These are phyloP conservation scores for Anthopleura sola DNA, from an alignment of 64 coral and sea anemone species.

Conservation along the genomic window DNA sequence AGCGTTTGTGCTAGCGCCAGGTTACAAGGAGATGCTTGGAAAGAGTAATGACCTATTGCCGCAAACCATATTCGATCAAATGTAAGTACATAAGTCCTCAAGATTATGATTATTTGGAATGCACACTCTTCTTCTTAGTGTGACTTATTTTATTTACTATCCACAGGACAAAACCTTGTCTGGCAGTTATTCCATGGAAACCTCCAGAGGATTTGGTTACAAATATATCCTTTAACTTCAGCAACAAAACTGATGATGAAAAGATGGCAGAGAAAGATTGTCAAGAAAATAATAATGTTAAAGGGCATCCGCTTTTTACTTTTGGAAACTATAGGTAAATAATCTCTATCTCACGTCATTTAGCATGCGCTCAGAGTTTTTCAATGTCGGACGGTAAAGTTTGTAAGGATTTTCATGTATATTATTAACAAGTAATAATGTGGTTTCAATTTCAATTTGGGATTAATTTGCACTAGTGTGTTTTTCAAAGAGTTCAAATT, in stretches of 20 bases:
- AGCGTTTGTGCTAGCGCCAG: neutral
- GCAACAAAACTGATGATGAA: slow-evolving; percentile 29
- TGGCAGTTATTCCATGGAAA: slow-evolving; percentile 59
- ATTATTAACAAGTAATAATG: too few relatives aligned
- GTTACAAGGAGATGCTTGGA: slow-evolving; percentile 10
- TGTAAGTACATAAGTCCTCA: neutral
- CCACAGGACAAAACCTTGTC: slow-evolving; percentile 42
- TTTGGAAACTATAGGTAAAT: neutral
- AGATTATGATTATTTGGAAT: neutral
- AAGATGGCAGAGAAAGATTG: slow-evolving; percentile 10
- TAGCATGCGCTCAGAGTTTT: too few relatives aligned
- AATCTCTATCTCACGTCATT: too few relatives aligned
- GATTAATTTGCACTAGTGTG: too few relatives aligned
- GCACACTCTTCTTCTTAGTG: neutral
- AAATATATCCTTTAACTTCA: slow-evolving; percentile 7
- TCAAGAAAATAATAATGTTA: neutral
- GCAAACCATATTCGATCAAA: slow-evolving; percentile 5
- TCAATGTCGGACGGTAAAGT: too few relatives aligned
- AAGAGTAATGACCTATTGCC: neutral
- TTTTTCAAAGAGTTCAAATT: too few relatives aligned
- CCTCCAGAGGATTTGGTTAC: slow-evolving; percentile 31
- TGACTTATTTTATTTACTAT: neutral
- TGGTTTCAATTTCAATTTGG: too few relatives aligned
- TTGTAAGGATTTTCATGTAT: too few relatives aligned
- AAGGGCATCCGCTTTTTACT: neutral